phyloP scores from a whole-genome alignment of 2,113 vertebrate species.

The Morone saxatilis region DNA sequence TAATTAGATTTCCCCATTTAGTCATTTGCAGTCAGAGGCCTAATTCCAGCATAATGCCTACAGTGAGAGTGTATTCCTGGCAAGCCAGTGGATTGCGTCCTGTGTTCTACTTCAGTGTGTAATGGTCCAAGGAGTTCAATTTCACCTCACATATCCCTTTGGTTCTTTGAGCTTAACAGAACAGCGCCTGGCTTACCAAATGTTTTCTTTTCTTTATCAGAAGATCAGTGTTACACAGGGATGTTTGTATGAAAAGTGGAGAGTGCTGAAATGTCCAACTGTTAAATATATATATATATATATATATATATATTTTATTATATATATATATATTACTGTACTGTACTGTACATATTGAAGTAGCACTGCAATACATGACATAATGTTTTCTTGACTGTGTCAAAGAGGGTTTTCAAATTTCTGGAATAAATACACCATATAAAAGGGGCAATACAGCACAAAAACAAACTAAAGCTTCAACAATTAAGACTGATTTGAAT shows the following conservation, averaged over 20 bases:
- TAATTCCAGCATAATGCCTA: slow-evolving; percentile 76
- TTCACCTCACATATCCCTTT: slow-evolving; percentile 60
- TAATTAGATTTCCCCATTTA: slow-evolving; percentile 83
- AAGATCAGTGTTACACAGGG: slow-evolving; percentile 36
- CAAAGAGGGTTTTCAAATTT: too few relatives aligned
- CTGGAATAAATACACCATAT: too few relatives aligned
- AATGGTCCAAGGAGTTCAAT: slow-evolving; percentile 71
- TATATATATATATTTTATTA: too few relatives aligned
- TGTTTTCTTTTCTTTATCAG: slow-evolving; percentile 59
- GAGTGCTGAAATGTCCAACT: neutral
- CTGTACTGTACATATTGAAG: neutral
- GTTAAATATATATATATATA: neutral
- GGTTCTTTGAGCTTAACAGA: slow-evolving; percentile 42
- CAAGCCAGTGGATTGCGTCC: slow-evolving; percentile 43
- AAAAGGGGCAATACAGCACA: neutral
- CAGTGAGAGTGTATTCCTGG: slow-evolving; percentile 64
- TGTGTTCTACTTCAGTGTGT: slow-evolving; percentile 66
- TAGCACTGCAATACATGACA: too few relatives aligned
- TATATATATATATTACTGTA: too few relatives aligned
- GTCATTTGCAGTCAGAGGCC: slow-evolving; percentile 72
- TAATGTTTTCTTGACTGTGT: too few relatives aligned
- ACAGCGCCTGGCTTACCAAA: slow-evolving; percentile 26
- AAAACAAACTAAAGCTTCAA: neutral
- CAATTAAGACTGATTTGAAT: neutral
- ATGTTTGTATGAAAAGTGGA: neutral